Evolutionary conservation across 2,888 invertebrate species (phyloP), one percentile per base, ranked within the genome.

Genomic region (Pheosia tremula): DNA sequence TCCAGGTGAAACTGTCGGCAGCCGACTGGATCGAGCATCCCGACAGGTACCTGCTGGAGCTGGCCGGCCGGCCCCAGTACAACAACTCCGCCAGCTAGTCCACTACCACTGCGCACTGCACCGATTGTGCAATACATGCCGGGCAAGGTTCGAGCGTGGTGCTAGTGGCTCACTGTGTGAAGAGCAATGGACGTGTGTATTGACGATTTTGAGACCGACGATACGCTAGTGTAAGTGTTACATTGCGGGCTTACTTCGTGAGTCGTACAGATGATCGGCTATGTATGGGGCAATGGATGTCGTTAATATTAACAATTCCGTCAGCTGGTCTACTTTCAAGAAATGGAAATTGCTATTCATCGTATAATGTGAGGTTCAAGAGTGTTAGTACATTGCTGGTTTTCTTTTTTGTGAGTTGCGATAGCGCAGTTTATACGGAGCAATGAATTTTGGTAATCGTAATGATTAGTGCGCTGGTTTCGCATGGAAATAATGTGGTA

Each of bases 1-100:
- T 68, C 0, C 95, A 96, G 81, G 97, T 99, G 8, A 98, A 98
- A 85, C 87, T 98, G 64, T 97, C 97, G 13, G 96, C 98, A 0
- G 96, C 97, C 36, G 98, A 98, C 84, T 99, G 99, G 99, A 95
- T 98, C 82, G 98, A 99, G 84, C 98, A 98, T 92, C 98, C 99
- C 0, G 99, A 99, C 93, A 95, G 98, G 62, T 98, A 98, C 85
- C 94, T 98, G 58, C 91, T 98, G 67, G 97, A 98, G 87, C 92
- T 98, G 82, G 98, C 97, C 3, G 98, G 98, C 11, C 93, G 97
- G 39, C 96, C 96, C 61, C 96, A 97, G 80, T 97, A 97, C 88
- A 96, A 96, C 88, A 96, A 95, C 87, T 95, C 95, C 4, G 94
- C 95, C 80, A 95, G 91, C 81, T 94, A 94, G 84, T 72, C 6